Percentiles rank a stretch among this genome's conserved stretches.
phyloP scores from a whole-genome alignment of 2,113 vertebrate genomes.

The Oncorhynchus nerka region DNA sequence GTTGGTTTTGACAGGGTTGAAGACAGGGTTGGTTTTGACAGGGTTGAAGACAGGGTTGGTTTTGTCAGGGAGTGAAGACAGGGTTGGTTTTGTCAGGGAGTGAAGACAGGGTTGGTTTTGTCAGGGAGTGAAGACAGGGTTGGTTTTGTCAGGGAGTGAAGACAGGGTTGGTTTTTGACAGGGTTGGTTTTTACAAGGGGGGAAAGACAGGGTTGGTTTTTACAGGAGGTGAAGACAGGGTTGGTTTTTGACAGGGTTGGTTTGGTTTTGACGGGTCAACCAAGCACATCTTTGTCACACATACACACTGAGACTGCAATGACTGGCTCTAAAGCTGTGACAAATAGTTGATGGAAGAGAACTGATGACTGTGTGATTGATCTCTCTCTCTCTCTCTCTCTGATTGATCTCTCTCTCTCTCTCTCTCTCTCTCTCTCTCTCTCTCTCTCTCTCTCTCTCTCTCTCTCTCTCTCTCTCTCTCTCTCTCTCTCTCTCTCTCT shows the following conservation, averaged over 20 bases:
- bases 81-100: too few species aligned
- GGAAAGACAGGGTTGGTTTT: not conserved
- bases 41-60: not conserved
- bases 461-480: constrained; percentile 1
- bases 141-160: too few species aligned
- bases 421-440: not conserved
- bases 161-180: too few species aligned
- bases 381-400: not conserved
- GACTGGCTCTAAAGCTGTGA: constrained; percentile 53
- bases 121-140: too few species aligned
- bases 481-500: not conserved
- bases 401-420: not conserved
- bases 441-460: not conserved
- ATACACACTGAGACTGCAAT: constrained; percentile 38
- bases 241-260: too few species aligned
- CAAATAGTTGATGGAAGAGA: constrained; percentile 58
- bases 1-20: constrained; percentile 22
- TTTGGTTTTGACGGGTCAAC: not conserved
- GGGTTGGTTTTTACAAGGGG: too few species aligned
- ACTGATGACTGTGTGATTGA: constrained; percentile 65
- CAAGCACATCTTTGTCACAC: constrained; percentile 2
- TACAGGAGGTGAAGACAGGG: too few species aligned
- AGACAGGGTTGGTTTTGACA: too few species aligned
- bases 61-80: not conserved
- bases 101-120: not conserved